phyloP scores from a whole-genome alignment of 2,113 vertebrate genomes.

The Oriolus oriolus region DNA sequence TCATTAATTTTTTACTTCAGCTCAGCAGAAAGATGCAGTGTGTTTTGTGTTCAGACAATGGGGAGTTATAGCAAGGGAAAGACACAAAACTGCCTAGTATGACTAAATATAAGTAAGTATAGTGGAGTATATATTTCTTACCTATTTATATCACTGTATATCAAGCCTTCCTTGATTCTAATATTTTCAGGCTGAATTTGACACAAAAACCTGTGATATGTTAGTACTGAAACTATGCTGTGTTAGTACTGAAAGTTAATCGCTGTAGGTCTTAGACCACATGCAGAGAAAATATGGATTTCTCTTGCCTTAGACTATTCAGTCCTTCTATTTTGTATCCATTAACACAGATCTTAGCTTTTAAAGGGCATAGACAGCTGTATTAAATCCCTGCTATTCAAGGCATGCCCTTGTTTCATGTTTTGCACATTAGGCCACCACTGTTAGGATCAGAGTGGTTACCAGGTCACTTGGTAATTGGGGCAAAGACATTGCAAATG shows the following conservation, averaged over 20 bases:
- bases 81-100: neutral
- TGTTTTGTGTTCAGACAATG: neutral
- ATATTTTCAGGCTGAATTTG: neutral
- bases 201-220: neutral
- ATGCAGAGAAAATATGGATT: neutral
- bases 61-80: neutral
- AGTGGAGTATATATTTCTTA: neutral
- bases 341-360: conserved; percentile 24
- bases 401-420: neutral
- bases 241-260: neutral
- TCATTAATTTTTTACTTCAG: neutral
- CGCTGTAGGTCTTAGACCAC: neutral
- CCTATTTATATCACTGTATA: neutral
- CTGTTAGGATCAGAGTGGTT: conserved; percentile 22
- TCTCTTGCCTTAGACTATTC: neutral
- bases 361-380: neutral
- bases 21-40: neutral
- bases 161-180: neutral
- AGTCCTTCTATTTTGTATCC: neutral
- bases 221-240: neutral
- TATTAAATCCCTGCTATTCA: conserved; percentile 17
- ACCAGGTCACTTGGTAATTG: conserved; percentile 63
- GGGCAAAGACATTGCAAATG: conserved; percentile 38
- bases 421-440: conserved; percentile 16
- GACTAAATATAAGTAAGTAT: neutral